Conservation (phyloP, 53 echinoderm and acorn worm species). For the Arbacia lixula region DNA sequence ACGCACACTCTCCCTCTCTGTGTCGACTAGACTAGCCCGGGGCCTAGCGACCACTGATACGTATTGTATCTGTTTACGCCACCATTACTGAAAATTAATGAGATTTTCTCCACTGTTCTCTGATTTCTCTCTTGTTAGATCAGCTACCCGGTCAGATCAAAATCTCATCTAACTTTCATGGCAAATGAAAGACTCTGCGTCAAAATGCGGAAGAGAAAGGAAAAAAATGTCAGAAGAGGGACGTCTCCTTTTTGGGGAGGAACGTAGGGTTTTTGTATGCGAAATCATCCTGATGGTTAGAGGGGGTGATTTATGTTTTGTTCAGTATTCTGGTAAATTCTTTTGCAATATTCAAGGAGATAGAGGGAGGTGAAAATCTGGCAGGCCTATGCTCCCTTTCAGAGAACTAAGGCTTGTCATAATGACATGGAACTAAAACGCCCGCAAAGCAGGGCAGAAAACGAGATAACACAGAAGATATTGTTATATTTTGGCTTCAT, state of each 20-base stretch:
- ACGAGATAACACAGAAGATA: slow-evolving; percentile 53
- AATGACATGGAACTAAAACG: slow-evolving; percentile 40
- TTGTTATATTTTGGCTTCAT: slow-evolving; percentile 59
- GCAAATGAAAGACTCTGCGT: slow-evolving; percentile 29
- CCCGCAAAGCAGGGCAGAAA: slow-evolving; percentile 41
- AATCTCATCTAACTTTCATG: slow-evolving; percentile 60
- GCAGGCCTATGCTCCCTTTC: neutral
- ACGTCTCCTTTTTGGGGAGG: neutral
- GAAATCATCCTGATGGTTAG: neutral
- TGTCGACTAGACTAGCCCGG: slow-evolving; percentile 17
- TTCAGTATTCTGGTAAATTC: neutral
- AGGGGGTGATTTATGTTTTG: neutral
- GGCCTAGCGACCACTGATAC: slow-evolving; percentile 47
- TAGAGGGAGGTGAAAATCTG: neutral
- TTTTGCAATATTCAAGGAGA: neutral
- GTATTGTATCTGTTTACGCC: slow-evolving; percentile 73
- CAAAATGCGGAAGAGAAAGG: neutral
- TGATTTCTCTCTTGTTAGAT: slow-evolving; percentile 37
- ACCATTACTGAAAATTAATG: slow-evolving; percentile 81
- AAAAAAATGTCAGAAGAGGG: slow-evolving; percentile 16
- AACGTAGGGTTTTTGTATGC: slow-evolving; percentile 10
- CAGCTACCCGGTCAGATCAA: slow-evolving; percentile 32
- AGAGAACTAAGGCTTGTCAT: neutral
- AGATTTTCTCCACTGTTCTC: slow-evolving; percentile 71
- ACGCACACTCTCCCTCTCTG: no score